A percentile compares a stretch with the other conserved stretches of the same genome.
These are phyloP conservation scores for Lacerta agilis DNA, from an alignment of 2,797 vertebrate species.

Conservation along the genomic window DNA sequence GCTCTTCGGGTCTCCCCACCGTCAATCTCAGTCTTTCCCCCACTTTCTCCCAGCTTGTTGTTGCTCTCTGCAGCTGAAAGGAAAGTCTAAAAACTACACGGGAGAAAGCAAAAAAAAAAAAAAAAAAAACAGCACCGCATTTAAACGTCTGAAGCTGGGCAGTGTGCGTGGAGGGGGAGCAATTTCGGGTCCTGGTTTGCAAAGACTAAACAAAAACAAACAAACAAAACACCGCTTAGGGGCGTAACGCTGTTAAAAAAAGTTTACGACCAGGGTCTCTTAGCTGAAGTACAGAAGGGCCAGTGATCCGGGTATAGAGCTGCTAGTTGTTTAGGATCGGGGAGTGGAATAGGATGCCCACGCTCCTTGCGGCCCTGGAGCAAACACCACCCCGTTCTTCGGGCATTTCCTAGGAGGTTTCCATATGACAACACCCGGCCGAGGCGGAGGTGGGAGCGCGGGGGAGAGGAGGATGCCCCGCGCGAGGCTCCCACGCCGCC, in stretches of 20 bases:
- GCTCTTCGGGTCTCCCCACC: background rate
- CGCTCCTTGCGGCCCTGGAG: background rate
- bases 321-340: background rate
- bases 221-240: background rate
- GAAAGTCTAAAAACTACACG: background rate
- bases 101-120: background rate
- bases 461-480: background rate
- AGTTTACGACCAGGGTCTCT: background rate
- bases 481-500: background rate
- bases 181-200: too few species aligned
- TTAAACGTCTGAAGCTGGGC: background rate
- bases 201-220: background rate
- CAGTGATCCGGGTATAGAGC: too few species aligned
- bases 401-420: background rate
- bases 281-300: background rate
- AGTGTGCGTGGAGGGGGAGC: background rate
- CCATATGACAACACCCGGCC: conserved; percentile 20
- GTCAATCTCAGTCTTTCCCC: background rate
- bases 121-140: background rate
- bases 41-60: background rate
- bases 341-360: too few species aligned
- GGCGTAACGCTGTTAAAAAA: background rate
- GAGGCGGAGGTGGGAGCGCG: background rate
- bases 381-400: background rate
- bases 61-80: background rate